A percentile compares a stretch with the other conserved stretches of the same genome.
These are phyloP conservation scores for Rhagoletis pomonella DNA, from an alignment of 1,140 invertebrate genomes.

Conservation along the genomic window DNA sequence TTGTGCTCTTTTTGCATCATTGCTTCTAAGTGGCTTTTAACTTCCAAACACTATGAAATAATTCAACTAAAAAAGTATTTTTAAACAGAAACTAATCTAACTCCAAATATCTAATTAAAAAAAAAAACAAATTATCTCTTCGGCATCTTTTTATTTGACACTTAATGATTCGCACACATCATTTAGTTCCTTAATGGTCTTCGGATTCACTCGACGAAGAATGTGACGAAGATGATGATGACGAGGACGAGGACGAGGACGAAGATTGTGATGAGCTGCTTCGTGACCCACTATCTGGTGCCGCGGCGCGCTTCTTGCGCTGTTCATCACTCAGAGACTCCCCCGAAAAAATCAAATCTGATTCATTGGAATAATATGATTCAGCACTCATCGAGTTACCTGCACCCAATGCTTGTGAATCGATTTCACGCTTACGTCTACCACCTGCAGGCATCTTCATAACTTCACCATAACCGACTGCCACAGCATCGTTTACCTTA, in stretches of 20 bases:
- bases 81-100: too few relatives aligned
- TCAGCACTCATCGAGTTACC: not conserved
- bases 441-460: slow-evolving; percentile 56
- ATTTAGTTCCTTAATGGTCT: not conserved
- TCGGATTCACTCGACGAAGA: slow-evolving; percentile 40
- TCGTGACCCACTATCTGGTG: not conserved
- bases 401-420: not conserved
- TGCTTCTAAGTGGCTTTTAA: too few relatives aligned
- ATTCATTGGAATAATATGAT: not conserved
- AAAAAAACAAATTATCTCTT: not conserved
- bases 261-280: slow-evolving; percentile 33
- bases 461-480: slow-evolving; percentile 63
- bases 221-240: slow-evolving; percentile 4
- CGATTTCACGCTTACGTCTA: slow-evolving; percentile 9
- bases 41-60: too few relatives aligned
- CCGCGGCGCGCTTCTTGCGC: not conserved
- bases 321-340: not conserved
- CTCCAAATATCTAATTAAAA: not conserved
- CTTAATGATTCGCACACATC: not conserved
- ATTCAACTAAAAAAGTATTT: too few relatives aligned
- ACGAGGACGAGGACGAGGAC: slow-evolving; percentile 35
- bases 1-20: too few relatives aligned
- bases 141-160: not conserved
- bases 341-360: not conserved
- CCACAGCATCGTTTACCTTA: slow-evolving; percentile 53